Base-by-base conservation (phyloP, 2,888 invertebrate species). In the Drosophila maculinotata region DNA sequence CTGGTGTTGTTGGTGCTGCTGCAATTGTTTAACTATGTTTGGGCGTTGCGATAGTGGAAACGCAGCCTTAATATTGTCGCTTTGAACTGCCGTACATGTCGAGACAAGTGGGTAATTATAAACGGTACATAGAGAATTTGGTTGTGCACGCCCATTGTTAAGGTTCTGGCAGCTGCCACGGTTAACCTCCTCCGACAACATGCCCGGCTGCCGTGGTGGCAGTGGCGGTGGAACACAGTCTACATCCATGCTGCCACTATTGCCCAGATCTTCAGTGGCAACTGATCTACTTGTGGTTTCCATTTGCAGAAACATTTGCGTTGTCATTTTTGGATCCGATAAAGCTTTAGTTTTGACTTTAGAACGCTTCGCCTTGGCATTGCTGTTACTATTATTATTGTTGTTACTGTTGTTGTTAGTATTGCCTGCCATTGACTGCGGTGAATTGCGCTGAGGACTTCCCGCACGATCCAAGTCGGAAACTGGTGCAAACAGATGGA, bases 191-290 rank as follows among this genome's bases (percentile, higher is more conserved):
- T 92, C 92, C 38, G 90, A 88, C 88, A 92, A 77, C 90, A 92
- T 90, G 51, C 92, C 92, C 9, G 92, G 92, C 83, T 93, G 92
- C 77, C 94, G 92, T 17, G 94, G 94, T 57, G 94, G 94, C 80
- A 94, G 90, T 25, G 94, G 94, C 74, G 94, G 94, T 57, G 93
- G 93, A 76, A 90, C 76, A 76, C 78, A 76, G 17, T 83, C 81
- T 8, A 69, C 58, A 39, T 77, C 86, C 3, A 81, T 30, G 0
- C 23, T 47, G 17, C 56, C 63, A 8, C 30, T 39, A 33, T 52
- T 48, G 7, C 71, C 45, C 0, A 56, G 23, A 31, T 59, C 54
- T 28, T 42, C 54, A 17, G 59, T 28, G 9, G 63, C 59, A 39
- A 36, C 79, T 63, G 85, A 82, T 6, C 69, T 87, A 36, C 72